phyloP scores from a whole-genome alignment of 2,888 invertebrate species.

The Macrosoma leucophasiata region DNA sequence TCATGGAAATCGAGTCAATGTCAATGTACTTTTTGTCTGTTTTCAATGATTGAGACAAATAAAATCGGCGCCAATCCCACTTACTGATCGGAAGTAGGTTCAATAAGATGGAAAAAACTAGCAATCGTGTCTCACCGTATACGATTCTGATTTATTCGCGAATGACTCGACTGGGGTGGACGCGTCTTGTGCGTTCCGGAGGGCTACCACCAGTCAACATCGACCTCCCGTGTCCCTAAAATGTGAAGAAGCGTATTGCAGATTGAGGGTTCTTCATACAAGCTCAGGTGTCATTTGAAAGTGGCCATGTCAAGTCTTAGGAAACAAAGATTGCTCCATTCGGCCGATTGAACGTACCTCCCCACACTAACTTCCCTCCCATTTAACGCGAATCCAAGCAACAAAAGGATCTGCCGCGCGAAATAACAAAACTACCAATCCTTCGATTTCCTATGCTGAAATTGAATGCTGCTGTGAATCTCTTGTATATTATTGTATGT shows the following conservation, averaged over 20 bases:
- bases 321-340: conserved; percentile 68
- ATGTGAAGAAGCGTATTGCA: conserved; percentile 17
- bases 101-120: conserved; percentile 65
- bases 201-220: conserved; percentile 36
- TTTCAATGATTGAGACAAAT: too few species aligned
- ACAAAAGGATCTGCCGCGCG: conserved; percentile 69
- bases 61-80: too few species aligned
- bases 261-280: conserved; percentile 30
- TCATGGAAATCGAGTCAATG: too few species aligned
- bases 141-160: conserved; percentile 69
- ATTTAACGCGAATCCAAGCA: conserved; percentile 72
- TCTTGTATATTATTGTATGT: not conserved
- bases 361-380: conserved; percentile 71
- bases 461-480: conserved; percentile 34
- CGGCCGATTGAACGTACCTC: conserved; percentile 69
- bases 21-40: too few species aligned
- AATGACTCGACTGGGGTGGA: conserved; percentile 56
- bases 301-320: conserved; percentile 60
- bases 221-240: conserved; percentile 37
- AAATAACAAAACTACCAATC: conserved; percentile 72
- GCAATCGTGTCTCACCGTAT: conserved; percentile 62
- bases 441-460: conserved; percentile 39
- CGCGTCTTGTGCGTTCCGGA: conserved; percentile 45
- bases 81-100: too few species aligned
- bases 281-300: conserved; percentile 43